These are phyloP conservation scores for Drosophila lowei DNA, from an alignment of 1,140 invertebrate species.

Conservation along the genomic window DNA sequence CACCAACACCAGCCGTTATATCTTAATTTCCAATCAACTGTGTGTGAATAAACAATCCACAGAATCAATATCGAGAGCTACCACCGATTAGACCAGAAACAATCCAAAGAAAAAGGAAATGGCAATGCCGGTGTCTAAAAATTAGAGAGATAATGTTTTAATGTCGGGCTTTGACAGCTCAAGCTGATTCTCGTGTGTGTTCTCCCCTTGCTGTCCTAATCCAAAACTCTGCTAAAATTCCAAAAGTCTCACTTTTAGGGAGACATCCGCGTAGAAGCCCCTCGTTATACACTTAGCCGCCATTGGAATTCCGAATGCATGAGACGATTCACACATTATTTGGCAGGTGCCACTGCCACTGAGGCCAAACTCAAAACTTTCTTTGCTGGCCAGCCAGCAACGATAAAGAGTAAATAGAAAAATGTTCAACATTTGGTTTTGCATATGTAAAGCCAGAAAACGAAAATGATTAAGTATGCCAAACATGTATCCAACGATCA, in stretches of 20 bases:
- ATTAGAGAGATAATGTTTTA: too few relatives aligned
- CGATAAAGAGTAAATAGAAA: constrained; percentile 38
- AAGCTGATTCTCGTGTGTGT: neutral
- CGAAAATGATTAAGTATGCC: constrained; percentile 54
- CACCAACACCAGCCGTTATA: too few relatives aligned
- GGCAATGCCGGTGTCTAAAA: too few relatives aligned
- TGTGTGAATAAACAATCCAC: too few relatives aligned
- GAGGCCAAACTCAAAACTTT: constrained; percentile 63
- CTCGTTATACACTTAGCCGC: constrained; percentile 11
- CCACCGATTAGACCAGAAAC: too few relatives aligned
- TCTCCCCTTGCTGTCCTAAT: neutral
- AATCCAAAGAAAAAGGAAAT: too few relatives aligned
- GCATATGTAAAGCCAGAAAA: constrained; percentile 47
- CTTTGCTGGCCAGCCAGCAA: constrained; percentile 34
- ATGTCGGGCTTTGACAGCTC: too few relatives aligned
- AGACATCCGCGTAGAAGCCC: constrained; percentile 2
- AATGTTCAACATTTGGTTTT: constrained; percentile 60
- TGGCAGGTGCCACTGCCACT: constrained; percentile 57
- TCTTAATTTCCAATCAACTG: too few relatives aligned
- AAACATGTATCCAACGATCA: constrained; percentile 45
- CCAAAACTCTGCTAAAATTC: too few relatives aligned
- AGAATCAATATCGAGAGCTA: too few relatives aligned
- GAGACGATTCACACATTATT: constrained; percentile 33
- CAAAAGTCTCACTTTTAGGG: too few relatives aligned
- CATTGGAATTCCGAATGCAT: constrained; percentile 51